These are phyloP conservation scores for Scatophagus argus DNA, from an alignment of 2,113 vertebrate genomes.

Conservation along the genomic window DNA sequence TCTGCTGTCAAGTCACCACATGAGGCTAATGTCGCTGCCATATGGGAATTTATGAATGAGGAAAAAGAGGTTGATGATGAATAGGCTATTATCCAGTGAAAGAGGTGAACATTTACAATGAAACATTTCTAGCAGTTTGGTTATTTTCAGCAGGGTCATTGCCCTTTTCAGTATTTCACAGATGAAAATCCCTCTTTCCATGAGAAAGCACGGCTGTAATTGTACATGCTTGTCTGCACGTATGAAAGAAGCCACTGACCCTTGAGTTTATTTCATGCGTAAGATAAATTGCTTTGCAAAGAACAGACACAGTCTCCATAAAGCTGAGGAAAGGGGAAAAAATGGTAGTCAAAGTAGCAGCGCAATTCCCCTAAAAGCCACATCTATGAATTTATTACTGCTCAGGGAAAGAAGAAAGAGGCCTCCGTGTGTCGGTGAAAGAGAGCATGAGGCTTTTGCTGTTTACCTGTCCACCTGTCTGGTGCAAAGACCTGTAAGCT, in stretches of 20 bases:
- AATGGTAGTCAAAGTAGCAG: slow-evolving; percentile 61
- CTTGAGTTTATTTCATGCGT: slow-evolving; percentile 62
- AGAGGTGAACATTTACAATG: slow-evolving; percentile 28
- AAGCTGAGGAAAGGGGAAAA: slow-evolving; percentile 61
- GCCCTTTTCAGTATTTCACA: slow-evolving; percentile 26
- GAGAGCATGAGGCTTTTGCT: neutral
- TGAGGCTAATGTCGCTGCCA: slow-evolving; percentile 30
- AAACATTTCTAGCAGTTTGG: slow-evolving; percentile 15
- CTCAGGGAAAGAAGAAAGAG: slow-evolving; percentile 40
- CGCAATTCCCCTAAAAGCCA: slow-evolving; percentile 68
- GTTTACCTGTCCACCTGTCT: slow-evolving; percentile 46
- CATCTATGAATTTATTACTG: slow-evolving; percentile 67
- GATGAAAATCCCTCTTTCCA: neutral
- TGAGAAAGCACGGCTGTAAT: slow-evolving; percentile 10
- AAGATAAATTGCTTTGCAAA: slow-evolving; percentile 66
- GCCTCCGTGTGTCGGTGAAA: slow-evolving; percentile 7
- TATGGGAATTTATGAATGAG: slow-evolving; percentile 29
- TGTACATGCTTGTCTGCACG: neutral
- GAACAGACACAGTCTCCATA: slow-evolving; percentile 62
- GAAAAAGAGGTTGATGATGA: slow-evolving; percentile 37
- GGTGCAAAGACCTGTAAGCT: slow-evolving; percentile 21
- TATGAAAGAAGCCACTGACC: slow-evolving; percentile 63
- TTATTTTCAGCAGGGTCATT: slow-evolving; percentile 22
- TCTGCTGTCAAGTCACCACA: slow-evolving; percentile 29
- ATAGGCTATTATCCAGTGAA: slow-evolving; percentile 41